These are phyloP conservation scores for Sterna hirundo DNA, from an alignment of 2,113 vertebrate species.

Conservation along the genomic window DNA sequence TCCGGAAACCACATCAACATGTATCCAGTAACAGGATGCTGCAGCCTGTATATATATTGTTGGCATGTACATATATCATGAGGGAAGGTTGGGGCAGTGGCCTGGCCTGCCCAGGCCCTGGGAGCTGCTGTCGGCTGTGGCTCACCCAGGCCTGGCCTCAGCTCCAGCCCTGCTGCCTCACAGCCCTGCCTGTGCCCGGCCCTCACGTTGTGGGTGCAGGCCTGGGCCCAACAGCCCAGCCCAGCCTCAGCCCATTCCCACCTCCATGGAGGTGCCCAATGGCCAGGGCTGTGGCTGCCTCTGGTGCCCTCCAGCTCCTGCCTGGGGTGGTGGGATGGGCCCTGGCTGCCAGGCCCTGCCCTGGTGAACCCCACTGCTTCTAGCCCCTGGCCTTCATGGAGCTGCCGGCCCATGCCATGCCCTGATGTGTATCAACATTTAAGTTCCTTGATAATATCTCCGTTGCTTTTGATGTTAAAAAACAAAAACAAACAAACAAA, in stretches of 20 bases:
- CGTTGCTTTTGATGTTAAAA: neutral
- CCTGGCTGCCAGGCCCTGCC: neutral
- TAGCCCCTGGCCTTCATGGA: neutral
- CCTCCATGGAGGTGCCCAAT: accelerated
- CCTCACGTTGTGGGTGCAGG: no score
- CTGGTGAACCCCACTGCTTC: accelerated
- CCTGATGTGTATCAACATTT: neutral
- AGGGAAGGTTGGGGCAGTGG: neutral
- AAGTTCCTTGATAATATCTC: neutral
- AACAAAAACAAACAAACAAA: neutral
- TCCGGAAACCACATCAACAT: neutral
- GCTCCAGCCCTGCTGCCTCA: neutral
- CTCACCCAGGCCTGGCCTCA: neutral
- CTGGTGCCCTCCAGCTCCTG: accelerated
- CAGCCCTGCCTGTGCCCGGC: neutral
- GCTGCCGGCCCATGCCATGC: no score
- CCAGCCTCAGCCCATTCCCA: no score
- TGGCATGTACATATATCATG: accelerated
- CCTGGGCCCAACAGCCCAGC: no score
- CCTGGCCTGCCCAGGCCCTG: accelerated
- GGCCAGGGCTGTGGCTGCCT: neutral
- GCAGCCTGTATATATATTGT: accelerated
- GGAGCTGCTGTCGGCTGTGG: accelerated
- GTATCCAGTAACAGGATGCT: no score
- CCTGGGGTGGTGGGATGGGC: accelerated